Percentiles rank a stretch among this genome's conserved stretches.
Evolutionary conservation across 2,113 vertebrate species (phyloP).

Genomic region (Pachypanchax playfairii): DNA sequence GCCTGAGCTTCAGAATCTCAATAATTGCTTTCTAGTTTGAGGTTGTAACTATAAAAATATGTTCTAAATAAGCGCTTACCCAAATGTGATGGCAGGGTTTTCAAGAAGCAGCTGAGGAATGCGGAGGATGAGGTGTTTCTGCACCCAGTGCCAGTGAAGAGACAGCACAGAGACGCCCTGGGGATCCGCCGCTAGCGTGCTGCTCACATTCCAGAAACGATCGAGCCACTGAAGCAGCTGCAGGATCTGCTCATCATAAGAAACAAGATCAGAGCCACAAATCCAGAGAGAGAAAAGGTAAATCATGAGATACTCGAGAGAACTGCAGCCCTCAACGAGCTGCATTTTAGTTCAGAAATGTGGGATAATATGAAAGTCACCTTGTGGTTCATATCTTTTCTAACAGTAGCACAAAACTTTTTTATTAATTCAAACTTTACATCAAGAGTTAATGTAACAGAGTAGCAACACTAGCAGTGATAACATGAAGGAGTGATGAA

Average conservation of each 20-base stretch:
- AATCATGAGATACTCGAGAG: too few relatives aligned
- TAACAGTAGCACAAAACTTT: too few relatives aligned
- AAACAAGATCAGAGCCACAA: not conserved
- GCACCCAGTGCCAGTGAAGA: conserved; percentile 97
- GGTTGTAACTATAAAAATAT: too few relatives aligned
- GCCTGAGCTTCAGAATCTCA: not conserved
- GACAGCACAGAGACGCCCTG: conserved; percentile 87
- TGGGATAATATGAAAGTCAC: too few relatives aligned
- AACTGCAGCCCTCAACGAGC: too few relatives aligned
- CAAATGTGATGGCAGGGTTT: conserved; percentile 77
- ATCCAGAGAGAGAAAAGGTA: not conserved
- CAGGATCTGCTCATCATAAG: conserved; percentile 63
- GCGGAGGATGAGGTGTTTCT: conserved; percentile 86
- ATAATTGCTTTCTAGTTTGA: not conserved
- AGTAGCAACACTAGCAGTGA: not conserved
- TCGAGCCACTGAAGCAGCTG: conserved; percentile 87
- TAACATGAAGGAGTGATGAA: too few relatives aligned
- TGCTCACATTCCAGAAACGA: conserved; percentile 87
- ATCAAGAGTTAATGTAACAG: too few relatives aligned
- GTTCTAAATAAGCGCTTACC: conserved; percentile 75
- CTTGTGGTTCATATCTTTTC: too few relatives aligned
- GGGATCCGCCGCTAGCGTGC: conserved; percentile 80
- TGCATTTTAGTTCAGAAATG: too few relatives aligned
- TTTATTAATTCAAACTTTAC: too few relatives aligned
- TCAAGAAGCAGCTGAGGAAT: conserved; percentile 85